These are phyloP conservation scores for Agrotis exclamationis DNA, from an alignment of 2,888 invertebrate species.

Conservation along the genomic window DNA sequence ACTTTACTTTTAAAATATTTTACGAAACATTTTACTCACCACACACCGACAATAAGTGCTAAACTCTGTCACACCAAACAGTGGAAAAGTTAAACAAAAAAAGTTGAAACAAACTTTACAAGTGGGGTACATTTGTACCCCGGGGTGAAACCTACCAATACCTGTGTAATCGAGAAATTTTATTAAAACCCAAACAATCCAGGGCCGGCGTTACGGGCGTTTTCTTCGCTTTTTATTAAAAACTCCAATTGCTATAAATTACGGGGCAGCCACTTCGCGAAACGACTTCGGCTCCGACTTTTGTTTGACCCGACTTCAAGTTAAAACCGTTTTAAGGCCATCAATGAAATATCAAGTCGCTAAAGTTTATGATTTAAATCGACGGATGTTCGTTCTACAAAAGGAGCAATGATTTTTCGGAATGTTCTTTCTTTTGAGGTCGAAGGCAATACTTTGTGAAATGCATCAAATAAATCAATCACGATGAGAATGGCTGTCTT, in stretches of 20 bases:
- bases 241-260: slow-evolving; percentile 65
- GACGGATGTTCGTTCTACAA: slow-evolving; percentile 53
- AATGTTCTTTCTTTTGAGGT: slow-evolving; percentile 33
- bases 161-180: slow-evolving; percentile 55
- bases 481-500: slow-evolving; percentile 34
- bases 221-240: slow-evolving; percentile 66
- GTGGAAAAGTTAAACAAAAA: slow-evolving; percentile 37
- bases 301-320: slow-evolving; percentile 64
- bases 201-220: slow-evolving; percentile 33
- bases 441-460: slow-evolving; percentile 42
- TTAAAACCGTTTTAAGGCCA: slow-evolving; percentile 63
- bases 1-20: not conserved
- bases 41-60: slow-evolving; percentile 24
- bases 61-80: slow-evolving; percentile 25
- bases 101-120: slow-evolving; percentile 48
- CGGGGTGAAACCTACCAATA: slow-evolving; percentile 41
- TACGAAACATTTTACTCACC: slow-evolving; percentile 24
- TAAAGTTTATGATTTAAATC: slow-evolving; percentile 68
- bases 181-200: slow-evolving; percentile 61
- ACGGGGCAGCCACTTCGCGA: slow-evolving; percentile 49
- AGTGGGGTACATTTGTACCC: slow-evolving; percentile 29
- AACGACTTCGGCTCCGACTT: slow-evolving; percentile 62
- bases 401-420: slow-evolving; percentile 33
- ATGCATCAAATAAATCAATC: slow-evolving; percentile 60
- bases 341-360: slow-evolving; percentile 62